Conservation (phyloP, 2,797 vertebrate species). For the Poecilia picta region DNA sequence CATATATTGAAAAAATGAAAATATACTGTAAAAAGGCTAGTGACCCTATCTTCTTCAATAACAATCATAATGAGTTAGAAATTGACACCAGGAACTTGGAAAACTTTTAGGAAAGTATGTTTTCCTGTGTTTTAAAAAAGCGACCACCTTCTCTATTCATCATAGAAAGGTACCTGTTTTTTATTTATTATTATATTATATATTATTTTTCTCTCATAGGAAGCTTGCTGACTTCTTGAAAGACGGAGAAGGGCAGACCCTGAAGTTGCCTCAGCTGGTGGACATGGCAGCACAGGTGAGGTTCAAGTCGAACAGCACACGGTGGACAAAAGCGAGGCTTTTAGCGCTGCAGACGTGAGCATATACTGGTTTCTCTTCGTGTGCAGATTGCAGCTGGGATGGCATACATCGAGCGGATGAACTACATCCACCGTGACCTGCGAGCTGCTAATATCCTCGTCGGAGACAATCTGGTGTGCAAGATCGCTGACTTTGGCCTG, state of each 20-base stretch:
- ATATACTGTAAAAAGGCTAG: not conserved
- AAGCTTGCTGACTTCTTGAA: slow-evolving; percentile 95
- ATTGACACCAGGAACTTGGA: not conserved
- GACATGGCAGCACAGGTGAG: slow-evolving; percentile 96
- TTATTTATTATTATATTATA: too few species aligned
- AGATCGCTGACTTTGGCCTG: slow-evolving; percentile 96
- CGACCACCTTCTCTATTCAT: not conserved
- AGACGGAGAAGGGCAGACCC: slow-evolving; percentile 85
- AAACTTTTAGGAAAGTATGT: not conserved
- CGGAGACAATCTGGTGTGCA: slow-evolving; percentile 92
- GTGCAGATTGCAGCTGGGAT: slow-evolving; percentile 91
- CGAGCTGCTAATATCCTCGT: slow-evolving; percentile 97
- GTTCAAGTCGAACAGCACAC: not conserved
- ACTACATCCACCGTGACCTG: slow-evolving; percentile 97
- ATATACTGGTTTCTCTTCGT: slow-evolving; percentile 11
- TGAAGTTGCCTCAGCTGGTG: slow-evolving; percentile 93
- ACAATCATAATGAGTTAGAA: not conserved
- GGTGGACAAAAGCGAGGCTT: not conserved
- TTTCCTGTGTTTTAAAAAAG: not conserved
- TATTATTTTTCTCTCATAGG: slow-evolving; percentile 73
- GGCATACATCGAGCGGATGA: slow-evolving; percentile 98
- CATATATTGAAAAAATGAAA: not conserved
- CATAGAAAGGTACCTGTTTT: not conserved
- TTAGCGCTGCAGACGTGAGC: not conserved
- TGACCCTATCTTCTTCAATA: not conserved